Evolutionary conservation across 2,888 invertebrate genomes (phyloP).

Genomic region (Drosophila prolongata): DNA sequence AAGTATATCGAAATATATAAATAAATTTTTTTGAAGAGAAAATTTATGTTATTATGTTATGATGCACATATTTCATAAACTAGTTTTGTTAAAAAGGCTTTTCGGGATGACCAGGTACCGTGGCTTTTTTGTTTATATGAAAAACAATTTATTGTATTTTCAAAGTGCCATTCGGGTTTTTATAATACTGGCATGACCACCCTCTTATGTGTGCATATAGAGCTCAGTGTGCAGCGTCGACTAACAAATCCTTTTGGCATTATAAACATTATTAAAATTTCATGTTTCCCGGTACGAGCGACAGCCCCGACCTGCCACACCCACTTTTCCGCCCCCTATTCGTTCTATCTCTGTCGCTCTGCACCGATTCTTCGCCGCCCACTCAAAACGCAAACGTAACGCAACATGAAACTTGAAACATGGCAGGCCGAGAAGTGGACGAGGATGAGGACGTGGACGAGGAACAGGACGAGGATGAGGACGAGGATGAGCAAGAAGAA

Average conservation of each 20-base stretch:
- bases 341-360: conserved; percentile 3
- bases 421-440: conserved; percentile 15
- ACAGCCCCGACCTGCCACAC: conserved; percentile 30
- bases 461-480: conserved; percentile 2
- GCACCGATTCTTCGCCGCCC: conserved; percentile 45
- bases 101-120: too few species aligned
- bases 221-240: conserved; percentile 66
- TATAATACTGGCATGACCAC: conserved; percentile 2
- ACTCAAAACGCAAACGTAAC: conserved; percentile 73
- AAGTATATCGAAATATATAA: too few species aligned
- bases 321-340: neutral
- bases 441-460: neutral
- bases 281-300: conserved; percentile 73
- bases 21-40: too few species aligned
- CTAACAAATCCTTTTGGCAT: conserved; percentile 81
- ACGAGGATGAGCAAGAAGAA: neutral
- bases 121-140: too few species aligned
- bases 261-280: conserved; percentile 81
- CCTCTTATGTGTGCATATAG: conserved; percentile 46
- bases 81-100: too few species aligned
- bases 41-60: too few species aligned
- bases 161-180: neutral
- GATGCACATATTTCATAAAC: too few species aligned
- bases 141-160: too few species aligned
- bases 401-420: conserved; percentile 71